Evolutionary conservation across 2,888 invertebrate species (phyloP).

Genomic region (Drosophila eohydei): DNA sequence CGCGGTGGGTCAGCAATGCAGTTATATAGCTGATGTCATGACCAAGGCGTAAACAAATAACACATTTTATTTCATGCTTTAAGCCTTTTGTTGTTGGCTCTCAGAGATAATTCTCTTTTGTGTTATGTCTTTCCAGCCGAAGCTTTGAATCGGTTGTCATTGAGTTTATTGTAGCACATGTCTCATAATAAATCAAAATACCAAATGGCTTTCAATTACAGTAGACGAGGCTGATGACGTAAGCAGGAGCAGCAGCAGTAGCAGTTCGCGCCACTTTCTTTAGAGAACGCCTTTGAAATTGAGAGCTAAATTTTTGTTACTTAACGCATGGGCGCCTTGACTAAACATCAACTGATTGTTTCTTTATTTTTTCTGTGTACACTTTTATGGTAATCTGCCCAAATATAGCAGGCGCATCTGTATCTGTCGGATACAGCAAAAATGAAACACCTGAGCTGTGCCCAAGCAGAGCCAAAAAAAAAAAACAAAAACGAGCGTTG

Average conservation of each 20-base stretch:
- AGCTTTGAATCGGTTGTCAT: constrained; percentile 49
- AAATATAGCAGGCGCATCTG: constrained; percentile 61
- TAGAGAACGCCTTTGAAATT: not conserved
- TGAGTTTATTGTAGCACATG: constrained; percentile 77
- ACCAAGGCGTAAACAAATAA: constrained; percentile 35
- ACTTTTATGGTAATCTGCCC: constrained; percentile 66
- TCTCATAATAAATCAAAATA: constrained; percentile 64
- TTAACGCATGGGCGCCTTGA: constrained; percentile 57
- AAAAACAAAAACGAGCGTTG: constrained; percentile 40
- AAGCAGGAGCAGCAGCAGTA: constrained; percentile 35
- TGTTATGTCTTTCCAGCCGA: constrained; percentile 31
- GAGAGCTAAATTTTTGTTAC: constrained; percentile 3
- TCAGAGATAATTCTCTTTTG: constrained; percentile 32
- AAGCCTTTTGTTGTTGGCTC: constrained; percentile 24
- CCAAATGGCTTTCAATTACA: constrained; percentile 23
- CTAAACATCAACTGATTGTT: constrained; percentile 47
- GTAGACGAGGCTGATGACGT: constrained; percentile 53
- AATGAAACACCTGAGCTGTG: constrained; percentile 37
- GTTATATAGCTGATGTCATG: constrained; percentile 72
- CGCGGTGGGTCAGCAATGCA: constrained; percentile 24
- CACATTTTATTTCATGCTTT: constrained; percentile 23
- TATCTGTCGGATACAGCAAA: constrained; percentile 20
- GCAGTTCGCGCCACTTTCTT: constrained; percentile 55
- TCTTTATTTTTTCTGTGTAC: constrained; percentile 4
- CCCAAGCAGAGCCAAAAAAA: constrained; percentile 29